phyloP scores from a whole-genome alignment of 1,140 invertebrate species.

The Zophobas morio region DNA sequence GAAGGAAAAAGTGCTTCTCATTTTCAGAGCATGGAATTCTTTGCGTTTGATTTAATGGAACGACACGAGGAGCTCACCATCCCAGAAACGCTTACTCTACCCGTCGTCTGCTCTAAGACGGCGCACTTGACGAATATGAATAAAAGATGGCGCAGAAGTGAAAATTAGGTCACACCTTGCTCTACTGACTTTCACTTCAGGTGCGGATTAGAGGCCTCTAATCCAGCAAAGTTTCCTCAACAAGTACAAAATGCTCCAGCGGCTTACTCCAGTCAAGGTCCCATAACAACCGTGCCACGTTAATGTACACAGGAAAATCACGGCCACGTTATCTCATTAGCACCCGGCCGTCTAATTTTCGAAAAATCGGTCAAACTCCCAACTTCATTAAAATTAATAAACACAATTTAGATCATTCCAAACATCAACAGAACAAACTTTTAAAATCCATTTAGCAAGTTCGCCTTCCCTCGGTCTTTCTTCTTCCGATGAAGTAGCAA shows the following conservation, averaged over 20 bases:
- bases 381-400: conserved; percentile 41
- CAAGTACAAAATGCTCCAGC: too few species aligned
- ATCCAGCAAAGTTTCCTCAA: too few species aligned
- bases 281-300: too few species aligned
- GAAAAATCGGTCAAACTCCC: background rate
- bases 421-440: conserved; percentile 49
- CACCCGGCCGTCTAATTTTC: background rate
- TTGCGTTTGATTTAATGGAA: conserved; percentile 6
- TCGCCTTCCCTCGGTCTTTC: conserved; percentile 27
- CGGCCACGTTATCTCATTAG: background rate
- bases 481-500: conserved; percentile 47
- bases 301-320: background rate
- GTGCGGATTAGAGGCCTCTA: too few species aligned
- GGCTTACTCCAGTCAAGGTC: too few species aligned
- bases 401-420: conserved; percentile 45
- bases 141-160: background rate
- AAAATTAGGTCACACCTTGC: background rate
- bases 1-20: background rate
- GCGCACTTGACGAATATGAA: conserved; percentile 2
- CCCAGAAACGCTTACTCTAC: background rate
- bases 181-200: too few species aligned
- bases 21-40: background rate
- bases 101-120: background rate
- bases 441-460: conserved; percentile 50
- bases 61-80: background rate